Conservation (phyloP, 2,888 invertebrate genomes). For the Merodon equestris region DNA sequence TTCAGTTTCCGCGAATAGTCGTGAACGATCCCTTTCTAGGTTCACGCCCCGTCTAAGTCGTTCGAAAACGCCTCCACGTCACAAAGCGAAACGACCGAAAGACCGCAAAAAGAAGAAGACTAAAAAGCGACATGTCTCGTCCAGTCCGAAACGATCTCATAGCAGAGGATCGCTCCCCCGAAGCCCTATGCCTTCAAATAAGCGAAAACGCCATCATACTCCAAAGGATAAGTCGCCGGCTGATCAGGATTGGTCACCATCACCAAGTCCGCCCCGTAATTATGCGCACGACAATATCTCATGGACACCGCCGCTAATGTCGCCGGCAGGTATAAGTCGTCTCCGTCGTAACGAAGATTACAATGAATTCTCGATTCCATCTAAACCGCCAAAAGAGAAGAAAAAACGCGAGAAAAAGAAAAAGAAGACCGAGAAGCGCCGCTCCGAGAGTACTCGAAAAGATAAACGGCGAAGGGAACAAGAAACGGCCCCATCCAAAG, state of each 20-base stretch:
- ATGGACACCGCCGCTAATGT: constrained; percentile 83
- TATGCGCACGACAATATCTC: constrained; percentile 77
- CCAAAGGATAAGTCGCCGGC: constrained; percentile 68
- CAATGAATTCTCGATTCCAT: constrained; percentile 69
- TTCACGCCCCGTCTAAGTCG: constrained; percentile 76
- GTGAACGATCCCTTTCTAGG: constrained; percentile 63
- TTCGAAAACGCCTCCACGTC: constrained; percentile 69
- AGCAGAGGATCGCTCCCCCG: constrained; percentile 72
- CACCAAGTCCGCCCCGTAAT: constrained; percentile 80
- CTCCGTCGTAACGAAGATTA: constrained; percentile 82
- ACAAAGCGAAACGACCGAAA: constrained; percentile 71
- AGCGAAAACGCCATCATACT: constrained; percentile 74
- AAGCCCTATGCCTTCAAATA: constrained; percentile 72
- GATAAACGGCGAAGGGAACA: constrained; percentile 77
- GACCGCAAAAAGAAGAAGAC: constrained; percentile 74
- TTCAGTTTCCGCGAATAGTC: constrained; percentile 39
- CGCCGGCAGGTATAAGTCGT: constrained; percentile 72
- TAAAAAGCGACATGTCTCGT: constrained; percentile 71
- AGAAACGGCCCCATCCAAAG: constrained; percentile 85
- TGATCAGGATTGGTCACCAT: constrained; percentile 80
- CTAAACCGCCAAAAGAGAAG: constrained; percentile 73
- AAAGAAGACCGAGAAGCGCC: constrained; percentile 77
- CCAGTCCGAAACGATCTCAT: constrained; percentile 72
- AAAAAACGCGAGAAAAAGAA: constrained; percentile 75
- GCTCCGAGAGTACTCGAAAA: constrained; percentile 72